phyloP scores from a whole-genome alignment of 2,113 vertebrate species.

The Microtus montanus region DNA sequence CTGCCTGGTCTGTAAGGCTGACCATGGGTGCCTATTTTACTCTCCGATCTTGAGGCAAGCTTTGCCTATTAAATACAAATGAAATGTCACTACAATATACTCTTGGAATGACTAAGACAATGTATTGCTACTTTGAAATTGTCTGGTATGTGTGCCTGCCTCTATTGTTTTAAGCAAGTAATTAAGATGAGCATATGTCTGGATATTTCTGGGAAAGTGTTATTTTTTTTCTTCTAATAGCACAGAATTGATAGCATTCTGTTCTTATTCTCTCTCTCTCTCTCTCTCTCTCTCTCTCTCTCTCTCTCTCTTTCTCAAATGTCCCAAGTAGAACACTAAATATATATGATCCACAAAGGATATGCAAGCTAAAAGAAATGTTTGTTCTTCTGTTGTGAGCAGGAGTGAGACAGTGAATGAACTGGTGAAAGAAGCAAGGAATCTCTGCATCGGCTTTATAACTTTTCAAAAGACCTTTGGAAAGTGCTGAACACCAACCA shows the following conservation, averaged over 20 bases:
- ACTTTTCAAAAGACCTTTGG: slow-evolving; percentile 44
- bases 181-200: slow-evolving; percentile 25
- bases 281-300: no score
- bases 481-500: slow-evolving; percentile 43
- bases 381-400: background rate
- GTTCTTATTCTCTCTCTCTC: background rate
- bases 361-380: background rate
- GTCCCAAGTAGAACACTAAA: background rate
- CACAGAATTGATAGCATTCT: background rate
- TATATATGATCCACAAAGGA: slow-evolving; percentile 46
- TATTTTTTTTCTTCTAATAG: slow-evolving; percentile 9
- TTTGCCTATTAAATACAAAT: no score
- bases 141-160: slow-evolving; percentile 36
- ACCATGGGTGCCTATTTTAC: no score
- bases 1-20: no score
- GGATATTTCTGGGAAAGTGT: background rate
- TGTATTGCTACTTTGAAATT: slow-evolving; percentile 13
- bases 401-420: slow-evolving; percentile 7
- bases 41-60: no score
- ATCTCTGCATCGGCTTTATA: slow-evolving; percentile 44
- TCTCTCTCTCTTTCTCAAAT: background rate
- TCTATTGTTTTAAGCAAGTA: slow-evolving; percentile 47
- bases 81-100: background rate
- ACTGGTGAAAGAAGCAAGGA: slow-evolving; percentile 14
- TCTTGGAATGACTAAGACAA: background rate